phyloP scores from a whole-genome alignment of 2,797 vertebrate genomes.

The Clarias platycephalus region DNA sequence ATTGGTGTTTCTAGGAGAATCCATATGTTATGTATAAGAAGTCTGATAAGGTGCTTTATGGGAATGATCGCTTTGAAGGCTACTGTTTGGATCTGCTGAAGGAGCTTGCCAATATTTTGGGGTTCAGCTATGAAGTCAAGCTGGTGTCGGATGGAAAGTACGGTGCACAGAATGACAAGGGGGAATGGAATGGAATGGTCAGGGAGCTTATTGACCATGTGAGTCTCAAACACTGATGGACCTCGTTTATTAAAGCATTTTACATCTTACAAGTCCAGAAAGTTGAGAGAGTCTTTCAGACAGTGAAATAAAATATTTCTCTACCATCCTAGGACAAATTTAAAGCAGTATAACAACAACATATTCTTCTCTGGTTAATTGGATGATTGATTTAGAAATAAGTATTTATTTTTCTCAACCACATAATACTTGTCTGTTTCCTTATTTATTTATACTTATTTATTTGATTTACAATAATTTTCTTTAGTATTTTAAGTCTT shows the following conservation, averaged over 20 bases:
- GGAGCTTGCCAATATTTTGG: conserved; percentile 93
- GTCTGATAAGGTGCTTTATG: conserved; percentile 90
- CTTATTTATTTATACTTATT: not conserved
- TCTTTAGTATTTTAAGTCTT: not conserved
- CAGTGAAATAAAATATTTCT: not conserved
- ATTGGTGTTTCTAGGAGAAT: conserved; percentile 81
- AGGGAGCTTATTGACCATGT: conserved; percentile 97
- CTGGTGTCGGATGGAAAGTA: conserved; percentile 97
- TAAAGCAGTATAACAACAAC: not conserved
- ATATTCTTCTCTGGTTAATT: not conserved
- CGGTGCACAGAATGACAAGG: conserved; percentile 95
- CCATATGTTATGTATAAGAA: conserved; percentile 97
- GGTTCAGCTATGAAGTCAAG: conserved; percentile 93
- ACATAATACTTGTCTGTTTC: not conserved
- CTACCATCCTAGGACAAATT: not conserved
- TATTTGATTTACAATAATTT: not conserved
- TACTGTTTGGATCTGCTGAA: conserved; percentile 96
- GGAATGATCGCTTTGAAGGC: conserved; percentile 95
- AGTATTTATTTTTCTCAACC: not conserved
- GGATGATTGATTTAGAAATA: not conserved
- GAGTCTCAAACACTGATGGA: conserved; percentile 65
- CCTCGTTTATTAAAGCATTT: not conserved
- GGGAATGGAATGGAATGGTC: conserved; percentile 99
- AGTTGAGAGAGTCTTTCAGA: not conserved
- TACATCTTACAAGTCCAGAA: not conserved